Conservation (phyloP, 2,797 vertebrate genomes). For the Ctenopoma kingsleyae region DNA sequence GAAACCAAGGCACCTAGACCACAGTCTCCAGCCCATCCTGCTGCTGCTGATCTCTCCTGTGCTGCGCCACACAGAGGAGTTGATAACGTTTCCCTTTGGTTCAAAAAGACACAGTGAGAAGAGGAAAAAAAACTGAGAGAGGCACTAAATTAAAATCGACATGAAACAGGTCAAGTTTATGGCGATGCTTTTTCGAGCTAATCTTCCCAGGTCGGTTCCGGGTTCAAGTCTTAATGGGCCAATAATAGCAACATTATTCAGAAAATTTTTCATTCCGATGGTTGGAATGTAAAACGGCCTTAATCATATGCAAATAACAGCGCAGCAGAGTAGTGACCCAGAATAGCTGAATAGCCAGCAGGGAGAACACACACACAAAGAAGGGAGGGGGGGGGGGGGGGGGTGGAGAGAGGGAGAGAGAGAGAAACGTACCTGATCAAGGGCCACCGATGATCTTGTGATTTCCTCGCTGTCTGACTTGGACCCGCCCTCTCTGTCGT, state of each 20-base stretch:
- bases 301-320: conserved; percentile 99
- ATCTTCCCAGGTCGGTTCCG: conserved; percentile 93
- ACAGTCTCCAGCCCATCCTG: conserved; percentile 80
- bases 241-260: conserved; percentile 98
- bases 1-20: conserved; percentile 86
- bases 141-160: conserved; percentile 95
- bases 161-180: conserved; percentile 96
- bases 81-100: conserved; percentile 76
- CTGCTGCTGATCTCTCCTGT: conserved; percentile 68
- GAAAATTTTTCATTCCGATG: conserved; percentile 91
- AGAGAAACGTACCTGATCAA: conserved; percentile 93
- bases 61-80: conserved; percentile 66
- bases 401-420: background rate
- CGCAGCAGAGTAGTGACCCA: conserved; percentile 90
- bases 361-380: conserved; percentile 34
- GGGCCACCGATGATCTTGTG: conserved; percentile 95
- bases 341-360: conserved; percentile 88
- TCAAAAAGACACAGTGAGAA: conserved; percentile 9
- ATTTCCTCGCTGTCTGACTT: conserved; percentile 99
- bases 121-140: conserved; percentile 42
- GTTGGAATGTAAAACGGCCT: conserved; percentile 94
- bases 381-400: background rate
- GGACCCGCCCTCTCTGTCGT: conserved; percentile 98
- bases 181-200: conserved; percentile 93
- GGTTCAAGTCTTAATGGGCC: conserved; percentile 97